Evolutionary conservation across 1,140 invertebrate genomes (phyloP).

Genomic region (Lepidurus arcticus): DNA sequence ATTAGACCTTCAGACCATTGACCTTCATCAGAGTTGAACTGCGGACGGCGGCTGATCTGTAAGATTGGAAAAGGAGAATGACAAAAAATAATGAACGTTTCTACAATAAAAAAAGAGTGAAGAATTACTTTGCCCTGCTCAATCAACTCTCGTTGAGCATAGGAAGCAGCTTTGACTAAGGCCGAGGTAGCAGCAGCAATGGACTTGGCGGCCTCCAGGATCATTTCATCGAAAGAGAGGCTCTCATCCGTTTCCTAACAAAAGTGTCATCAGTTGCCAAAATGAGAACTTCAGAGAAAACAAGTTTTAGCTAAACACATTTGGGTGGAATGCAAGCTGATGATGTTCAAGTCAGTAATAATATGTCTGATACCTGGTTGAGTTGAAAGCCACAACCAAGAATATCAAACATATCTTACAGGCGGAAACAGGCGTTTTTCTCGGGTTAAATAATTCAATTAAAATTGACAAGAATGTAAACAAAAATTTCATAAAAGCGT

Average conservation of each 20-base stretch:
- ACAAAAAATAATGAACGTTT: conserved; percentile 13
- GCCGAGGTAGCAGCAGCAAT: conserved; percentile 95
- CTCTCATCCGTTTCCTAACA: conserved; percentile 83
- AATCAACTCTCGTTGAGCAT: conserved; percentile 90
- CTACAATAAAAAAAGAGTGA: conserved; percentile 36
- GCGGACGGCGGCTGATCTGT: conserved; percentile 67
- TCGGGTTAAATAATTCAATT: conserved; percentile 25
- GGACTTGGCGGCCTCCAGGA: conserved; percentile 94
- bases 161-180: conserved; percentile 90
- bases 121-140: conserved; percentile 58
- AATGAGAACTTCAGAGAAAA: conserved; percentile 23
- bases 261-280: conserved; percentile 24
- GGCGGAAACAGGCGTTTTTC: conserved; percentile 44
- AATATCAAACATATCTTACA: conserved; percentile 99
- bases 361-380: conserved; percentile 99
- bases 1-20: conserved; percentile 98
- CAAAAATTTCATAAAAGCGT: neutral
- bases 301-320: conserved; percentile 10
- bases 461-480: neutral
- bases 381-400: conserved; percentile 79
- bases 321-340: neutral
- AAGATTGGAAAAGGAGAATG: neutral
- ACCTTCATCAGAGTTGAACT: conserved; percentile 84
- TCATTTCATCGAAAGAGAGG: conserved; percentile 98
- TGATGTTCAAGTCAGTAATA: conserved; percentile 44